Evolutionary conservation across 2,113 vertebrate species (phyloP), one percentile per base, ranked within the genome.

Genomic region (Hystrix brachyura): DNA sequence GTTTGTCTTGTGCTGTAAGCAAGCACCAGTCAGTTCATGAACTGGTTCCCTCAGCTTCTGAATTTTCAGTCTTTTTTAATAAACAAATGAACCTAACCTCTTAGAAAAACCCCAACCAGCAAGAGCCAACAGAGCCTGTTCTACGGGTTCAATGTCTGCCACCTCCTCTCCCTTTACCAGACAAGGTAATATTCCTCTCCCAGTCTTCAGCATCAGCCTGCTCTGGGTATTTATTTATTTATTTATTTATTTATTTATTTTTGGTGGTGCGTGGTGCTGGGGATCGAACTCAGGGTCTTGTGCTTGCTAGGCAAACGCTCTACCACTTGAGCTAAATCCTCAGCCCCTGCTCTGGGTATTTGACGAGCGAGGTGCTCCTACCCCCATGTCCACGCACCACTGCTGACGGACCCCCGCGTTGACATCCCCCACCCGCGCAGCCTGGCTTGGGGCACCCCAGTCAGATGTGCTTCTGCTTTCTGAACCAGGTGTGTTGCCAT

Each of bases 401-500:
- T 9, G 8, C 29, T 3, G 57, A 48, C 67, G 34, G 15, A 7
- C 82, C 76, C 65, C 48, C n/a, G n/a, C 17, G 29, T 1, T 17
- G 65, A n/a, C 1, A 0, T 57, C 59, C 14, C 72, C 32, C 53
- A 48, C 25, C 46, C 27, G 48, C 60, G 29, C 25, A 6, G 71
- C 59, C 51, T 51, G 80, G 79, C 32, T 0, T 11, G 5, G 21
- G 23, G 12, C 2, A 27, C 65, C 60, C 57, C 57, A 43, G 4
- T 86, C 71, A 86, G n/a, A 13, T 0, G 1, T 11, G 19, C 15
- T 65, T 87, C 80, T 46, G 5, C 71, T 91, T 97, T 88, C 89
- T 76, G 23, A 92, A 76, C 65, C 96, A 99, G 99, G 69, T 99
- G 99, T 90, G 99, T 99, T n/a, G 99, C 99, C 0, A 98, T 99